Base-by-base conservation (phyloP, 2,113 vertebrate genomes). In the Myocastor coypus region DNA sequence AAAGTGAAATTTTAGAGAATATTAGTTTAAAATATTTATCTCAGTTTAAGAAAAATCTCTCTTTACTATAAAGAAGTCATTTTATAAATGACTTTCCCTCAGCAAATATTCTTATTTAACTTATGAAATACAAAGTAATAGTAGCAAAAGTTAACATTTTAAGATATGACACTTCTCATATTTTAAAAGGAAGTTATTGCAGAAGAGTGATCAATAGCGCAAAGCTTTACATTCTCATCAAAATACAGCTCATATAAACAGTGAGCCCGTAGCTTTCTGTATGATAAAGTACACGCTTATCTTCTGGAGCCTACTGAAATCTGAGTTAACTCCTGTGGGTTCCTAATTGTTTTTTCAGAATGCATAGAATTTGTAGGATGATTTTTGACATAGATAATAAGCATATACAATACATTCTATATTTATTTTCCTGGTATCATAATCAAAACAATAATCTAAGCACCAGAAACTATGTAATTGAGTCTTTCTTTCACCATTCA, bases 21-120 rank as follows among this genome's bases (percentile, higher is more conserved):
- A 91, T 94, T 97, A 93, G 42, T 92, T 94, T 95, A 96, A 98
- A 97, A 94, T 97, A 95, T 92, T 94, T 96, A 61, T 94, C 78
- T 92, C 85, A 90, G 73, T 93, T 96, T 88, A 86, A 83, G 80
- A 92, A 97, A 46, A 95, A 87, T 92, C 64, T 96, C 91, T 69
- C 37, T 42, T 9, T 89, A 42, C 63, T 92, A 4, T 94, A 37
- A 83, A 52, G 63, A 95, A 83, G 61, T 61, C 20, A 91, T 40
- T 77, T 87, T 87, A 64, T 71, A 93, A 37, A 89, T 57, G 75
- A 83, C 9, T 93, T 80, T 66, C 40, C 55, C 66, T 77, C 46
- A 52, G 61, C 10, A 90, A 89, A 90, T 37, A 78, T 30, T 73
- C 61, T n/a, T 50, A 7, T 94, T 94, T 95, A 92, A 83, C 7